Percentiles rank a stretch among this genome's conserved stretches.
Evolutionary conservation across 2,797 vertebrate species (phyloP).

Genomic region (Hippopotamyrus pictus): DNA sequence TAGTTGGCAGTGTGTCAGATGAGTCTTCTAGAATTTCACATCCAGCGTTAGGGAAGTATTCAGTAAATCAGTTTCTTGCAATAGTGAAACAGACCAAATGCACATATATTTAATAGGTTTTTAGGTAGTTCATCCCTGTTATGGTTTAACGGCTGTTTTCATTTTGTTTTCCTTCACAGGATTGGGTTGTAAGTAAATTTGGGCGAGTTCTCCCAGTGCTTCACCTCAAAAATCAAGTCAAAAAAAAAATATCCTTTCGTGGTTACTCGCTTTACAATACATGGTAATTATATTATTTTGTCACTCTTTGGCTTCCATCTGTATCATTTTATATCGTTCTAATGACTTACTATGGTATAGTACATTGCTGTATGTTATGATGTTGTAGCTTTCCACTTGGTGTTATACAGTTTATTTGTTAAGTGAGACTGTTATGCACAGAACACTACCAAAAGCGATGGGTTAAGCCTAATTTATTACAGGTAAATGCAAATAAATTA

Average conservation of each 20-base stretch:
- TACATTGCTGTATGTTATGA: neutral
- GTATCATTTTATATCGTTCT: neutral
- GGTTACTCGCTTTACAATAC: neutral
- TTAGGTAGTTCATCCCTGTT: neutral
- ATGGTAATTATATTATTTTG: neutral
- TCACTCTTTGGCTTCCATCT: neutral
- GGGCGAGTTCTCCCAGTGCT: constrained; percentile 84
- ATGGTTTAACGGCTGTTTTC: constrained; percentile 19
- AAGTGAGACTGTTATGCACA: neutral
- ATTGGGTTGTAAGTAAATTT: constrained; percentile 94
- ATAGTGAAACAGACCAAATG: neutral
- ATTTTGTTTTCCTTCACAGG: constrained; percentile 55
- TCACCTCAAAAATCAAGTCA: constrained; percentile 65
- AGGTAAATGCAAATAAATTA: neutral
- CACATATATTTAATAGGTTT: neutral
- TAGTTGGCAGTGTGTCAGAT: neutral
- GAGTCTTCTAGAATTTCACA: neutral
- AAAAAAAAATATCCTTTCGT: constrained; percentile 74
- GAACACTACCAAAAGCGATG: neutral
- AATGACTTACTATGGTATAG: neutral
- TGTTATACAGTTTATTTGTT: neutral
- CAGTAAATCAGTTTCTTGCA: neutral
- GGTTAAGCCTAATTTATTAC: neutral
- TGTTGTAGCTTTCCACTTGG: neutral
- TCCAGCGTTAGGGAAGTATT: neutral